These are phyloP conservation scores for Chondrosia reniformis DNA, from an alignment of 37 sponge, comb jelly and placozoan genomes.

Conservation along the genomic window DNA sequence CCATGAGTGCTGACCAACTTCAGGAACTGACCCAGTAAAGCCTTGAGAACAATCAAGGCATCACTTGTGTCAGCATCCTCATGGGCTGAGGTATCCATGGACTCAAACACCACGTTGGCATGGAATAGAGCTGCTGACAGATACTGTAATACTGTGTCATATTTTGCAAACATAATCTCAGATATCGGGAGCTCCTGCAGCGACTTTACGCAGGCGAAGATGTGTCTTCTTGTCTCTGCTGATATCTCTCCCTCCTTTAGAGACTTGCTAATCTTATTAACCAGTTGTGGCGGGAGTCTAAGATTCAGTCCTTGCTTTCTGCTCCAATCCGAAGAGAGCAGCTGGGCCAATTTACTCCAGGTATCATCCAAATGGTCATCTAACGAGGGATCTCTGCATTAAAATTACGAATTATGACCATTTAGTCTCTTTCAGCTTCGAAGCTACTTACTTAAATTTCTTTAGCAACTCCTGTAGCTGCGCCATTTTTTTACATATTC, in stretches of 20 bases:
- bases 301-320: constrained; percentile 2
- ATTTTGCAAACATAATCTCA: not conserved
- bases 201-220: not conserved
- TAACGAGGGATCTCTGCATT: no score
- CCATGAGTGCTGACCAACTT: constrained; percentile 1
- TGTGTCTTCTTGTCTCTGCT: no score
- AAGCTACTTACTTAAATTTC: not conserved
- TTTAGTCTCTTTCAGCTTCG: not conserved
- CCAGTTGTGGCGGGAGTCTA: not conserved
- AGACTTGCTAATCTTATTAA: not conserved
- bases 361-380: no score
- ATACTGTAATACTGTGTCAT: not conserved
- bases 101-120: not conserved
- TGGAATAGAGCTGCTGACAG: not conserved
- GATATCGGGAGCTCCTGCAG: not conserved
- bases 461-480: not conserved
- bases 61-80: no score
- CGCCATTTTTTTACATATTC: no score
- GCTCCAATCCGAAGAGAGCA: constrained; percentile 7
- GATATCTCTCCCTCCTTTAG: not conserved
- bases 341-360: not conserved
- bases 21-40: not conserved
- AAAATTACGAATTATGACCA: no score
- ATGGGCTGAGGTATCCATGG: no score
- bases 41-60: no score